Conservation (phyloP, 35 echinoderm and acorn worm species). For the Lytechinus pictus region DNA sequence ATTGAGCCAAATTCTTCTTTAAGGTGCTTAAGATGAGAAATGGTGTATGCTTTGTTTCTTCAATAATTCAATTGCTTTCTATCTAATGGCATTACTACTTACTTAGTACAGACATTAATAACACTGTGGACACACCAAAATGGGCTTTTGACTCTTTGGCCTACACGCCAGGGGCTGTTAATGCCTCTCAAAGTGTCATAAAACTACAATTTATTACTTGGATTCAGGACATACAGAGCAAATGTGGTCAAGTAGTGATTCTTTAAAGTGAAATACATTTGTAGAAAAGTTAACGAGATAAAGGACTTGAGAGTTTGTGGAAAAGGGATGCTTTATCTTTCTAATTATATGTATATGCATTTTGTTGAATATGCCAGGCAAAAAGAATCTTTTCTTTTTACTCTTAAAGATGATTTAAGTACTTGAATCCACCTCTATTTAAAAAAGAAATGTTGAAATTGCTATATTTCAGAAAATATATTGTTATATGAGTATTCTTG, state of each 20-base stretch:
- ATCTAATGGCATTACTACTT: not conserved
- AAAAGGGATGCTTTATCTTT: too few relatives aligned
- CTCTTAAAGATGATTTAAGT: too few relatives aligned
- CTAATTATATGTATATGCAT: too few relatives aligned
- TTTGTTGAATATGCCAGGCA: too few relatives aligned
- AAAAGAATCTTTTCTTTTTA: too few relatives aligned
- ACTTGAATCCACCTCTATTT: too few relatives aligned
- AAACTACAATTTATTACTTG: not conserved
- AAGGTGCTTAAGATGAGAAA: not conserved
- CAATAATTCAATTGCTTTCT: not conserved
- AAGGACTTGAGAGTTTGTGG: not conserved
- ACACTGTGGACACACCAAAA: not conserved
- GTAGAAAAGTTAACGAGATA: not conserved
- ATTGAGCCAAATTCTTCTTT: not conserved
- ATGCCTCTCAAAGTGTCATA: conserved; percentile 9
- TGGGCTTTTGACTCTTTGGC: not conserved
- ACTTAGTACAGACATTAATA: conserved; percentile 36
- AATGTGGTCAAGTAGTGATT: not conserved
- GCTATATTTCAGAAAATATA: too few relatives aligned
- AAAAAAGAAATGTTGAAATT: too few relatives aligned
- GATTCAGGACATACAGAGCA: not conserved
- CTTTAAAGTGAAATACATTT: not conserved
- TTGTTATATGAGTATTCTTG: too few relatives aligned
- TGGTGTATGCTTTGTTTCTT: not conserved
- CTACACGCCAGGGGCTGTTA: not conserved